Percentiles rank a stretch among this genome's conserved stretches.
Conservation (phyloP, 2,113 vertebrate species). For the Chaenocephalus aceratus region DNA sequence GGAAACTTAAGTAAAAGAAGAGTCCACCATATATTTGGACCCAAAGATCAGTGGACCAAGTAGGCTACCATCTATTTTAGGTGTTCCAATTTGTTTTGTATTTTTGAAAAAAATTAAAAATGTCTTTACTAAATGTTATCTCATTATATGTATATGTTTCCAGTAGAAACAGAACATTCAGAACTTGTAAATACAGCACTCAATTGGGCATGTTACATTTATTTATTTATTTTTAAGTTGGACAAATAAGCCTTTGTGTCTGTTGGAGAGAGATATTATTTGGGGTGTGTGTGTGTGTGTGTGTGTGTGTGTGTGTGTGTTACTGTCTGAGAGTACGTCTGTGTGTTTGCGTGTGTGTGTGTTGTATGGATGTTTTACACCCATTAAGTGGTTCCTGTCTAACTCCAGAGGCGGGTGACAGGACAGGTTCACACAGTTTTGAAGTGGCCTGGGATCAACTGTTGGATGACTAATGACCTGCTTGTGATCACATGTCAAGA, state of each 20-base stretch:
- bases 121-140: not conserved
- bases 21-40: not conserved
- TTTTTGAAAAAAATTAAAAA: not conserved
- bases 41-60: not conserved
- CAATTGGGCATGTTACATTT: not conserved
- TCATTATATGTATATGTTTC: not conserved
- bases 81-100: not conserved
- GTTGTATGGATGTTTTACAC: conserved; percentile 1
- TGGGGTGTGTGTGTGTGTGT: not conserved
- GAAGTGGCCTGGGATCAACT: conserved; percentile 12
- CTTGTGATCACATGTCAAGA: conserved; percentile 40
- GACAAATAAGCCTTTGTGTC: conserved; percentile 1
- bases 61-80: not conserved
- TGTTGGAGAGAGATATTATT: not conserved
- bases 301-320: not conserved
- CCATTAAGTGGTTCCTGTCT: conserved; percentile 12
- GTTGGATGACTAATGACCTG: conserved; percentile 43
- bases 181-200: not conserved
- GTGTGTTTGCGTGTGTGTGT: not conserved
- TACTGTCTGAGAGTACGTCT: no score
- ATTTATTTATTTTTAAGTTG: not conserved
- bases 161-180: not conserved
- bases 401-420: conserved; percentile 17
- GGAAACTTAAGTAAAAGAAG: not conserved
- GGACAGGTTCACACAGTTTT: conserved; percentile 28